These are phyloP conservation scores for Pyralis farinalis DNA, from an alignment of 2,888 invertebrate genomes.

Conservation along the genomic window DNA sequence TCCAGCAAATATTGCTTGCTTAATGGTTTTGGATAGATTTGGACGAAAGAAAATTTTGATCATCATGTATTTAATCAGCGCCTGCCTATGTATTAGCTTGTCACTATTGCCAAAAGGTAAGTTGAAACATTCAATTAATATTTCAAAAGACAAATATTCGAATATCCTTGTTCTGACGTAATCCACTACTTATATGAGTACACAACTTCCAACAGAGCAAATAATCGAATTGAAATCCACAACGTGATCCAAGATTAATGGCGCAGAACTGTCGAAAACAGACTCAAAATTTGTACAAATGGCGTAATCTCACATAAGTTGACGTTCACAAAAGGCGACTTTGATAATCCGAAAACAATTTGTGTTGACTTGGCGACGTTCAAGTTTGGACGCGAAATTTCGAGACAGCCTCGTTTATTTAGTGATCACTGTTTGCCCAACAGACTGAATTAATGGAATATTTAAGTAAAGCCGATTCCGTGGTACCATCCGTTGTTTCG, in stretches of 20 bases:
- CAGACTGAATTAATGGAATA: slow-evolving; percentile 65
- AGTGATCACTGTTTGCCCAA: slow-evolving; percentile 57
- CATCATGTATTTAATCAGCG: slow-evolving; percentile 83
- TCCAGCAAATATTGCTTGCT: slow-evolving; percentile 85
- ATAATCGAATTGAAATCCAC: background rate
- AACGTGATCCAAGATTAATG: slow-evolving; percentile 16
- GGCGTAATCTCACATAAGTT: slow-evolving; percentile 47
- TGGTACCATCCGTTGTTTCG: slow-evolving; percentile 30
- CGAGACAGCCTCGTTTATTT: slow-evolving; percentile 50
- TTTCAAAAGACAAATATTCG: no score
- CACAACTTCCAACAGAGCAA: background rate
- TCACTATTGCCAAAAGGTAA: slow-evolving; percentile 82
- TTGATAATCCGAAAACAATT: slow-evolving; percentile 41
- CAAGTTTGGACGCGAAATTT: slow-evolving; percentile 27
- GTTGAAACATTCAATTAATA: slow-evolving; percentile 14
- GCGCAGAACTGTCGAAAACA: slow-evolving; percentile 25
- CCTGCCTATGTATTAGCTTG: slow-evolving; percentile 80
- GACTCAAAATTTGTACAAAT: slow-evolving; percentile 31
- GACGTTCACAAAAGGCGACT: slow-evolving; percentile 45
- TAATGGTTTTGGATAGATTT: slow-evolving; percentile 82
- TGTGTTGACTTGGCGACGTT: slow-evolving; percentile 22
- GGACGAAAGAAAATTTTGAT: slow-evolving; percentile 84
- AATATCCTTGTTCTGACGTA: no score
- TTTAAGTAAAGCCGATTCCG: slow-evolving; percentile 57
- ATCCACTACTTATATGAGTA: no score